These are phyloP conservation scores for Lates calcarifer DNA, from an alignment of 2,113 vertebrate species.

Conservation along the genomic window DNA sequence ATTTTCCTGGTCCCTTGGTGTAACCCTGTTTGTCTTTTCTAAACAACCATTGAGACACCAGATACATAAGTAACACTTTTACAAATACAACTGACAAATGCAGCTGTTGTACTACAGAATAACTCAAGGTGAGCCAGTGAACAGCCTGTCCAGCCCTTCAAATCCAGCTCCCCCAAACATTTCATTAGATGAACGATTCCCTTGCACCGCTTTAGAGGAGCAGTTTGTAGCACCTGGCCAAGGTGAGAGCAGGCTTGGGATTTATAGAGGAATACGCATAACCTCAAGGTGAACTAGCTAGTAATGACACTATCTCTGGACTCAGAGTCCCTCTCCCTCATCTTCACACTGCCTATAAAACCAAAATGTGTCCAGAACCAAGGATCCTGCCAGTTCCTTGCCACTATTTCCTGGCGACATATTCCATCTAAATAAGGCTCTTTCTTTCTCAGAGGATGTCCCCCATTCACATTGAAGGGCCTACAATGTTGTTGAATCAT, in stretches of 20 bases:
- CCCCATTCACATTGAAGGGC: constrained; percentile 9
- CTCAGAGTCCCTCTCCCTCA: constrained; percentile 44
- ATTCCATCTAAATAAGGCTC: constrained; percentile 41
- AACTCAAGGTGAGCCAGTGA: constrained; percentile 32
- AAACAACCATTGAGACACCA: neutral
- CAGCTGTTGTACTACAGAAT: constrained; percentile 21
- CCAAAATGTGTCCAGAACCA: constrained; percentile 61
- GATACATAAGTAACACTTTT: constrained; percentile 21
- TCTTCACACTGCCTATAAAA: constrained; percentile 64
- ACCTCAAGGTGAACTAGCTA: constrained; percentile 75
- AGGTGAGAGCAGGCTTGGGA: constrained; percentile 57
- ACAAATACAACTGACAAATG: constrained; percentile 43
- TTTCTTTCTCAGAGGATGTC: constrained; percentile 33
- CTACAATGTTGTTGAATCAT: constrained; percentile 43
- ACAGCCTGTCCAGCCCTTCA: constrained; percentile 23
- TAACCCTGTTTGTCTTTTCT: constrained; percentile 19
- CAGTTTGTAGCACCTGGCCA: constrained; percentile 62
- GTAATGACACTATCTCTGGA: constrained; percentile 62
- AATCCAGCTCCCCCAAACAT: constrained; percentile 31
- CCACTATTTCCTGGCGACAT: neutral
- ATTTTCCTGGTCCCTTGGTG: neutral
- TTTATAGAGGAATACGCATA: constrained; percentile 65
- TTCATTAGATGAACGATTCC: constrained; percentile 60
- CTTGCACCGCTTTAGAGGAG: constrained; percentile 13
- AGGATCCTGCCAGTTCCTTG: constrained; percentile 53